These are phyloP conservation scores for Perizoma affinitatum DNA, from an alignment of 2,888 invertebrate genomes.

Conservation along the genomic window DNA sequence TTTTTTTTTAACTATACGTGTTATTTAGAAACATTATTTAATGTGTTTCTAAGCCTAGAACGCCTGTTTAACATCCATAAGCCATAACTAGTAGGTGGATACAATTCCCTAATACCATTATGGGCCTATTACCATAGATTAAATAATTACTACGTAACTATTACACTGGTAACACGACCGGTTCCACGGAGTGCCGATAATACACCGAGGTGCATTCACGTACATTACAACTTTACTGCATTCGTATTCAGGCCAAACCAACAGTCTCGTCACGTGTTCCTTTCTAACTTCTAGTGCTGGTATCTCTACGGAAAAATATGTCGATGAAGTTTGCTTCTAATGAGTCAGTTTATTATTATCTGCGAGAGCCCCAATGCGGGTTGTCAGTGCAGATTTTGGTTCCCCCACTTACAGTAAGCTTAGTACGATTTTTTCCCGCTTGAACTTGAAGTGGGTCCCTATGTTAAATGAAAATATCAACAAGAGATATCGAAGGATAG, in stretches of 20 bases:
- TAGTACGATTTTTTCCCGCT: no score
- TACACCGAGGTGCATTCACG: constrained; percentile 42
- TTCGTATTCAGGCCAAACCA: constrained; percentile 44
- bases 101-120: constrained; percentile 1
- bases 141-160: constrained; percentile 27
- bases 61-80: no score
- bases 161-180: constrained; percentile 22
- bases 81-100: no score
- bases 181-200: constrained; percentile 17
- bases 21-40: neutral
- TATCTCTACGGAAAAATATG: neutral
- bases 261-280: constrained; percentile 42
- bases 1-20: no score
- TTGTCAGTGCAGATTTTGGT: no score
- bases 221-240: constrained; percentile 33
- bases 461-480: no score
- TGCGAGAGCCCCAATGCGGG: no score
- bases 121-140: constrained; percentile 16
- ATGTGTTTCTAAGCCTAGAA: no score
- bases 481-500: no score
- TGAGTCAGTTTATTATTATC: no score
- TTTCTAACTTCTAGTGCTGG: constrained; percentile 30
- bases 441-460: no score
- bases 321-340: constrained; percentile 5
- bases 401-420: no score